Evolutionary conservation across 35 echinoderm and acorn worm genomes (phyloP).

Genomic region (Ophiothrix spiculata): DNA sequence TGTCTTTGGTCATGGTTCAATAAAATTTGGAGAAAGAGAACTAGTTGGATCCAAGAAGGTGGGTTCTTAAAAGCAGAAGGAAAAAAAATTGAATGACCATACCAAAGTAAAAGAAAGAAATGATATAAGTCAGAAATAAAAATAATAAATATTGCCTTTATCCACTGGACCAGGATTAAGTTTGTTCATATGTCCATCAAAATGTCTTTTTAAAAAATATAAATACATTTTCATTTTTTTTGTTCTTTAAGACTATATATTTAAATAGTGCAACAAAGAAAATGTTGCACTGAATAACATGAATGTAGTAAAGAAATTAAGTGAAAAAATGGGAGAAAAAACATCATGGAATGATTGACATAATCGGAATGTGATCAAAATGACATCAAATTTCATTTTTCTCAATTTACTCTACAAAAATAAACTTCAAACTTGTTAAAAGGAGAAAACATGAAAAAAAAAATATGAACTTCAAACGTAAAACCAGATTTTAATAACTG

Average conservation of each 20-base stretch:
- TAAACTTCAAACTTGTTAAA: too few relatives aligned
- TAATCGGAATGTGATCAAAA: too few relatives aligned
- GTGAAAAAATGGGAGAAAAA: not conserved
- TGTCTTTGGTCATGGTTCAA: slow-evolving; percentile 1
- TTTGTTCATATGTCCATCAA: not conserved
- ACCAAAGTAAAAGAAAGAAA: not conserved
- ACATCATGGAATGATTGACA: too few relatives aligned
- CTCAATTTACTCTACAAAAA: too few relatives aligned
- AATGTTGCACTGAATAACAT: too few relatives aligned
- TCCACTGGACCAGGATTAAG: not conserved
- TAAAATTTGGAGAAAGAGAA: not conserved
- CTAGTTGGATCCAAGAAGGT: not conserved
- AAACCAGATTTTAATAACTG: too few relatives aligned
- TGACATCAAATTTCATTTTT: too few relatives aligned
- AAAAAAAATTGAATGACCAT: not conserved
- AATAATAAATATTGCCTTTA: slow-evolving; percentile 3
- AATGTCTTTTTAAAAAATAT: not conserved
- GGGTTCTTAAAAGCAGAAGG: not conserved
- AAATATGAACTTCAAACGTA: too few relatives aligned
- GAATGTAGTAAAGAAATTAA: not conserved
- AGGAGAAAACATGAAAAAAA: too few relatives aligned
- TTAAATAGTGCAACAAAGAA: too few relatives aligned
- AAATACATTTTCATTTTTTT: not conserved
- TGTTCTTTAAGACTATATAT: not conserved
- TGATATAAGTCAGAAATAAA: not conserved